A percentile compares a stretch with the other conserved stretches of the same genome.
Evolutionary conservation across 1,140 invertebrate genomes (phyloP).

Genomic region (Chironomus tepperi): DNA sequence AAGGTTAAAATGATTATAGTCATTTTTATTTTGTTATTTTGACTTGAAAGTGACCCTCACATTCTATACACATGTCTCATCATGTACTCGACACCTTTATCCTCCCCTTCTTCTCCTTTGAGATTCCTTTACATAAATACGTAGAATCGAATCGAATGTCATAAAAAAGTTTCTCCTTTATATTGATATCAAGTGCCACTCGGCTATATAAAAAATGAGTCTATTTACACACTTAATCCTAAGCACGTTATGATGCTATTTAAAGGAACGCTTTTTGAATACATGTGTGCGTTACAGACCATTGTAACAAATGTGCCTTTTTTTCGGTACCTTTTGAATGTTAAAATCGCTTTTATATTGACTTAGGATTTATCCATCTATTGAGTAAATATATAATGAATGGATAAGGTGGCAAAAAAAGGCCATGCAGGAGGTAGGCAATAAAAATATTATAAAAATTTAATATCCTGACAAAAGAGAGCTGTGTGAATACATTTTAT

Average conservation of each 20-base stretch:
- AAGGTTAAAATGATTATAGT: constrained; percentile 9
- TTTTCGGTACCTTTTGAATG: background rate
- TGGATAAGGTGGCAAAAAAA: background rate
- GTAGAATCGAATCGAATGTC: background rate
- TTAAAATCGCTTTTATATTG: constrained; percentile 19
- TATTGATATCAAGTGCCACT: background rate
- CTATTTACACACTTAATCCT: constrained; percentile 21
- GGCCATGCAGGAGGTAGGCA: background rate
- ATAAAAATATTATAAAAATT: background rate
- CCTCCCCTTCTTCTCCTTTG: background rate
- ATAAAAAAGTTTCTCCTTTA: constrained; percentile 11
- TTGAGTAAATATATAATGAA: constrained; percentile 14
- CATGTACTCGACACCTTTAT: background rate
- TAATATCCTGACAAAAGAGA: background rate
- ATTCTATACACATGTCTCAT: constrained; percentile 16
- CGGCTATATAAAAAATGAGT: background rate
- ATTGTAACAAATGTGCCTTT: background rate
- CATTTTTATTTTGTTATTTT: background rate
- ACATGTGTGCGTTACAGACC: background rate
- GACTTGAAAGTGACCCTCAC: constrained; percentile 12
- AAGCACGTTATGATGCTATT: constrained; percentile 19
- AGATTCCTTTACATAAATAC: background rate
- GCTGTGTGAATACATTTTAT: background rate
- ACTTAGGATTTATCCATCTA: constrained; percentile 13
- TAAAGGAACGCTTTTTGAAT: background rate